Conservation (phyloP, 2,113 vertebrate species). For the Oreochromis aureus region DNA sequence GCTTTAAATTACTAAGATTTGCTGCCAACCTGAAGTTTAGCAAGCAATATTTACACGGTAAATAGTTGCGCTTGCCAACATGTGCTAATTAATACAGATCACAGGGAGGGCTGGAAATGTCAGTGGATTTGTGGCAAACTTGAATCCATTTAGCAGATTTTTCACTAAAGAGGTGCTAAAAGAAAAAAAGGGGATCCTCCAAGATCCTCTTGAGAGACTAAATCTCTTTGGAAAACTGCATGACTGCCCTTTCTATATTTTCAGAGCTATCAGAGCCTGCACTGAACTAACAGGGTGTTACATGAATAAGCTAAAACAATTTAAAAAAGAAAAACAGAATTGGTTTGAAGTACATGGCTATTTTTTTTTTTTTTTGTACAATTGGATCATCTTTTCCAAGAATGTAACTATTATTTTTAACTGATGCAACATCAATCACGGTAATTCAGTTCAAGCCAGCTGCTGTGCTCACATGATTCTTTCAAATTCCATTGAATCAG, state of each 20-base stretch:
- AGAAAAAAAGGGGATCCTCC: background rate
- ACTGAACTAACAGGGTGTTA: background rate
- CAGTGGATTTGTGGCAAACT: background rate
- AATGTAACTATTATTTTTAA: background rate
- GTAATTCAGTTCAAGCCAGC: background rate
- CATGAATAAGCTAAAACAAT: background rate
- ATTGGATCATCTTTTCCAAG: background rate
- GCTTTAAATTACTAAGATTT: background rate
- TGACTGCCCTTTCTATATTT: background rate
- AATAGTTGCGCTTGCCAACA: background rate
- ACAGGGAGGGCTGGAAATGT: background rate
- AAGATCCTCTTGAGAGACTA: background rate
- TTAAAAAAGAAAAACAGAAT: background rate
- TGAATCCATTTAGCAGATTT: background rate
- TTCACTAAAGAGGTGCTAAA: background rate
- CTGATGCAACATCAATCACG: background rate
- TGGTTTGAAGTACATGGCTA: background rate
- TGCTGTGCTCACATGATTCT: background rate
- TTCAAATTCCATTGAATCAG: background rate
- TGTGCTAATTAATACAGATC: background rate
- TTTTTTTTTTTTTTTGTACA: background rate
- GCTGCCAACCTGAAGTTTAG: background rate
- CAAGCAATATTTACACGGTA: background rate
- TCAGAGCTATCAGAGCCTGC: background rate
- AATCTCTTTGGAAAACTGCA: background rate